Percentiles rank a stretch among this genome's conserved stretches.
phyloP scores from a whole-genome alignment of 1,140 invertebrate genomes.

The Cyrtorhinus lividipennis region DNA sequence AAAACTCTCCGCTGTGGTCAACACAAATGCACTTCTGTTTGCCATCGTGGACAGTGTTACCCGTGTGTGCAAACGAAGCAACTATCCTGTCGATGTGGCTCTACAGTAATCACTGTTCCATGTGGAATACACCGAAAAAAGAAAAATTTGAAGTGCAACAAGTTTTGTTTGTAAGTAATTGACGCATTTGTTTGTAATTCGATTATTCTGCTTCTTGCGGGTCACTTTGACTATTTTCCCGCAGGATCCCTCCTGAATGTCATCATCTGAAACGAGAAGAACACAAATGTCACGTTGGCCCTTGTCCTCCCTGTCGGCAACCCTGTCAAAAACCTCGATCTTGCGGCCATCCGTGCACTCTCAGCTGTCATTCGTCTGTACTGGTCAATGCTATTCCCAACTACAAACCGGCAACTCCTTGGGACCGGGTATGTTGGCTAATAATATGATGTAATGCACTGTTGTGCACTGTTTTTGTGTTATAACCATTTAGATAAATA shows the following conservation, averaged over 20 bases:
- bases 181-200: not conserved
- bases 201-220: not conserved
- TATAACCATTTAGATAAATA: too few species aligned
- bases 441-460: too few species aligned
- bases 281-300: conserved; percentile 75
- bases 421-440: conserved; percentile 44
- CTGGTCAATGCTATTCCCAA: conserved; percentile 39
- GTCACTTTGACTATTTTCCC: conserved; percentile 20
- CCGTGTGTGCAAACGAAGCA: conserved; percentile 66
- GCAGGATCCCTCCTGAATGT: conserved; percentile 55
- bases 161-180: conserved; percentile 44
- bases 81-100: conserved; percentile 69
- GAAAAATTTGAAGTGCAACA: conserved; percentile 60
- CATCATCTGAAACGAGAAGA: conserved; percentile 52
- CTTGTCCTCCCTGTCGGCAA: conserved; percentile 68
- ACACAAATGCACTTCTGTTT: conserved; percentile 74
- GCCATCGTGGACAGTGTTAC: conserved; percentile 80
- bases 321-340: conserved; percentile 45
- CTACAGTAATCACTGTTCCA: conserved; percentile 61
- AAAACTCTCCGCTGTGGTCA: conserved; percentile 68
- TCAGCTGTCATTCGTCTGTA: conserved; percentile 65
- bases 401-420: conserved; percentile 53
- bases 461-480: too few species aligned
- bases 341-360: conserved; percentile 66
- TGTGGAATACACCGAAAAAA: conserved; percentile 67